Evolutionary conservation across 35 echinoderm and acorn worm species (phyloP), one percentile per base, ranked within the genome.

Genomic region (Nesometra sesokonis): DNA sequence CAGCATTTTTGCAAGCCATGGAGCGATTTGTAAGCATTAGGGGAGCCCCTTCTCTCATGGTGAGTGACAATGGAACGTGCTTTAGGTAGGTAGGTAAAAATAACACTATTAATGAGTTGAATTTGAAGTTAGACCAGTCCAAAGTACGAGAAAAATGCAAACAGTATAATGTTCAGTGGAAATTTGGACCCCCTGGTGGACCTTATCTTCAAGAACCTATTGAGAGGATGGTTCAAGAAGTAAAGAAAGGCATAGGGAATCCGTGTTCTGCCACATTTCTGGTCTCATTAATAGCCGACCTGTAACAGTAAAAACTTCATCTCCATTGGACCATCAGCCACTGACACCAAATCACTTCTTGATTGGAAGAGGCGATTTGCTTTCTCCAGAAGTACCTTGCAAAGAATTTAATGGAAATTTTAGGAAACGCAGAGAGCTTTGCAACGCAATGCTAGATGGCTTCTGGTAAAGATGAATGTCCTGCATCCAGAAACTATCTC

Each of bases 361-460:
- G 81, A 94, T 94, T 77, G 93, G 93, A 91, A 84, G 86, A 88
- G 92, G 92, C n/a, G 93, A 94, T 37, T 85, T 94, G 80, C 85
- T 85, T 13, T 91, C 78, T 57, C 90, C 90, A 32, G 85, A 77
- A 30, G 79, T 91, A 11, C 85, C 86, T 37, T 91, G 76, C 78
- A 80, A 91, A 80, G 85, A 91, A 7, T 91, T 35, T 36, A 52
- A 37, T 0, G 80, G 76, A 40, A 87, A 87, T 37, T 76, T 39
- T 3, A 32, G 88, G 79, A 93, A 90, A 40, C 88, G 88, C 29
- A 94, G 88, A 94, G 88, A 94, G 57, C 77, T 94, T 83, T 94
- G 92, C 46, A 90, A 90, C 36, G 85, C 89, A 21, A 88, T 94
- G 86, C 89, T 94, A 19, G 89, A 94, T 79, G 93, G 36, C 0